These are phyloP conservation scores for Phoxinus dragarum DNA, from an alignment of 2,797 vertebrate genomes.

Conservation along the genomic window DNA sequence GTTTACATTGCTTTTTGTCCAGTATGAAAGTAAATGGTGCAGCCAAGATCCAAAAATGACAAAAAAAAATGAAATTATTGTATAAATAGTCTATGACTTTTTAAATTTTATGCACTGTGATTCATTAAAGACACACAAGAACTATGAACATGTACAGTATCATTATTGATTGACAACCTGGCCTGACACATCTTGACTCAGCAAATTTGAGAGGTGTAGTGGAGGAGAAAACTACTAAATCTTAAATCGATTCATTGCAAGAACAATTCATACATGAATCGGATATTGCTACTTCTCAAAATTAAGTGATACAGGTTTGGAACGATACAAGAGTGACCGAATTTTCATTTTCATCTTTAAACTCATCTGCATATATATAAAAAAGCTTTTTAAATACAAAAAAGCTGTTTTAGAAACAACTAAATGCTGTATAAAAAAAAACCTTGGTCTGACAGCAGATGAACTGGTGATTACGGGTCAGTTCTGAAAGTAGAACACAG, in stretches of 20 bases:
- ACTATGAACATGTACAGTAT: not conserved
- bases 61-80: not conserved
- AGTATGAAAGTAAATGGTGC: not conserved
- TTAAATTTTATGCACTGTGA: not conserved
- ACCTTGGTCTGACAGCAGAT: not conserved
- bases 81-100: not conserved
- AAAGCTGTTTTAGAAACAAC: not conserved
- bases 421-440: not conserved
- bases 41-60: not conserved
- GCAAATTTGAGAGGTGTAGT: not conserved
- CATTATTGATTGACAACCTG: not conserved
- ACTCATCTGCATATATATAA: not conserved
- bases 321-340: not conserved
- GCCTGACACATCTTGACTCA: not conserved
- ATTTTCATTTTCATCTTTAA: not conserved
- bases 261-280: not conserved
- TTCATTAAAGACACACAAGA: not conserved
- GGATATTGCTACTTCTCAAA: not conserved
- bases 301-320: not conserved
- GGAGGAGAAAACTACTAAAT: not conserved
- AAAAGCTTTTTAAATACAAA: not conserved
- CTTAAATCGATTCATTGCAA: not conserved
- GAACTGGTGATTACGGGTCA: conserved; percentile 33
- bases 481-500: conserved; percentile 22
- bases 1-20: not conserved